These are phyloP conservation scores for Manis pentadactyla DNA, from an alignment of 2,797 vertebrate genomes.

Conservation along the genomic window DNA sequence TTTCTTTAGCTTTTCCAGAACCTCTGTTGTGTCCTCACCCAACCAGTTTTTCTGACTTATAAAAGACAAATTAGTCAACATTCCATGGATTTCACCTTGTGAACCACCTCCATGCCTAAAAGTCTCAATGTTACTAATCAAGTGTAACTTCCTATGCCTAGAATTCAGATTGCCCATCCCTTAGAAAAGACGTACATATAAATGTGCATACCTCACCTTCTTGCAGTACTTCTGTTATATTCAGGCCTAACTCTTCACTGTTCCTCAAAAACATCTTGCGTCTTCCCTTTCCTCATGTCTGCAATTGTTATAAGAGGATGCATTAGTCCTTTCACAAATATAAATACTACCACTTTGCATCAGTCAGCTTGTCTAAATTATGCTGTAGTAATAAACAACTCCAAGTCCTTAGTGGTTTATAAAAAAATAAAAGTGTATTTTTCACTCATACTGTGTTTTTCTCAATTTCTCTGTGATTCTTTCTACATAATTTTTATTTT, in stretches of 20 bases:
- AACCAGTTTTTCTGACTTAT: not conserved
- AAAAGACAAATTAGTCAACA: not conserved
- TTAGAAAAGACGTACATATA: not conserved
- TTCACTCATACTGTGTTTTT: not conserved
- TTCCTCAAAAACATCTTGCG: not conserved
- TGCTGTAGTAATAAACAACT: not conserved
- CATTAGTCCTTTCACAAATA: not conserved
- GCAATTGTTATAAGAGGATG: not conserved
- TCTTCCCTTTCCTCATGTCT: not conserved
- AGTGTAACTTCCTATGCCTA: not conserved
- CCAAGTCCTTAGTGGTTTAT: not conserved
- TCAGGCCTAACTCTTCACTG: not conserved
- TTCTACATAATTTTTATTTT: not conserved
- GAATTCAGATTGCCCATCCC: not conserved
- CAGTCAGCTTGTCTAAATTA: not conserved
- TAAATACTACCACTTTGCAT: not conserved
- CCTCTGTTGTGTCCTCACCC: not conserved
- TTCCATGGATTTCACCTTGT: not conserved
- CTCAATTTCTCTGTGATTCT: not conserved
- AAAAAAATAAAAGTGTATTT: not conserved
- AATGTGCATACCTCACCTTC: not conserved
- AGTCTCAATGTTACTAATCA: not conserved
- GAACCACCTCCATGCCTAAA: not conserved
- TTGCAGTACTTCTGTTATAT: not conserved
- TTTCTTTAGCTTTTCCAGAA: not conserved